Base-by-base conservation (phyloP, 64 coral and sea anemone genomes). In the Montipora efflorescens region DNA sequence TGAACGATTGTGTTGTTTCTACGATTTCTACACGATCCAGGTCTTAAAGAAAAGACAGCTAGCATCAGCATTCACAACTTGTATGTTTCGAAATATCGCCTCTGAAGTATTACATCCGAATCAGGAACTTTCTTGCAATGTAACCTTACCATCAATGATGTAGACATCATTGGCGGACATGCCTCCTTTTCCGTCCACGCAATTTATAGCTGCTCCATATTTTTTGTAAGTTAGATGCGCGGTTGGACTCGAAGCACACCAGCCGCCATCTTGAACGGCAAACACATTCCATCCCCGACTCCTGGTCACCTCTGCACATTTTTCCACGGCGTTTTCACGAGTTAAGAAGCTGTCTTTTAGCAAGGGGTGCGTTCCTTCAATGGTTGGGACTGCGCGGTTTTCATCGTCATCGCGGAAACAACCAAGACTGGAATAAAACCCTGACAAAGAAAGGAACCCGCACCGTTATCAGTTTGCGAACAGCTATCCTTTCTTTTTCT, bases 121-220 rank as follows among this genome's bases (percentile, higher is more conserved):
- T 9, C 8, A 21, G 68, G 0, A 71, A 71, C 21, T 71, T 4
- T 22, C 5, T 71, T 71, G 20, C 18, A 64, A 9, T 8, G 13
- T 57, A 82, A 4, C 68, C 92, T 28, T 89, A 98, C 96, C 84
- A 72, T 92, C 75, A 11, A 98, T 81, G 36, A 98, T 95, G 47
- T 98, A 98, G 3, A 98, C 96, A n/a, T 98, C 96, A 82, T 98
- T 98, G 16, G 96, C 96, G 48, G 92, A 89, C 79, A 91, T 91
- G 14, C 96, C 96, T 45, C 96, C 96, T 62, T 98, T 98, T 20
- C 96, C 96, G 47, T 67, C 67, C 13, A 98, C 93, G 73, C 96
- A 98, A 68, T 98, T 98, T n/a, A 83, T 59, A 13, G 96, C 96
- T 70, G 73, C 82, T 58, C 93, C 96, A 72, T 98, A 95, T 83